Base-by-base conservation (phyloP, 2,797 vertebrate genomes). In the Esox lucius region DNA sequence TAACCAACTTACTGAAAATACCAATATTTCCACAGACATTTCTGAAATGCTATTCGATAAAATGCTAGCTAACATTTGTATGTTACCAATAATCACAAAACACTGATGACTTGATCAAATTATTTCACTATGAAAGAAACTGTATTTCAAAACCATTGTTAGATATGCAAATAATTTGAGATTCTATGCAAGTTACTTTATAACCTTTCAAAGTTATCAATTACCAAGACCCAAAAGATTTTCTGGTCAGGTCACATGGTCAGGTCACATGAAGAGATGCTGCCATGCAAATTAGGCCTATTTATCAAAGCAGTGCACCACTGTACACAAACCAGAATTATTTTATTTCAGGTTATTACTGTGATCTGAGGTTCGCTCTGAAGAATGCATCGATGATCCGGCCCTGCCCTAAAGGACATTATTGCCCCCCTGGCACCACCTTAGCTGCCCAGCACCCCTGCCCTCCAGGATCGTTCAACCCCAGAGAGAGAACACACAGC, bases 401-500 rank as follows among this genome's bases (percentile, higher is more conserved):
- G 81, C 93, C 93, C 0, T 98, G 97, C 82, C 95, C 94, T 0
- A 89, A 73, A 80, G 96, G 97, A 35, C 94, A 96, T 86, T 99
- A 95, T 84, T 99, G 97, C 83, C 96, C 95, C 15, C 70, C 79
- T 61, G 96, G 96, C 65, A 97, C 95, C 0, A 81, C 80, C 31
- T 48, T 87, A 49, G 90, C 94, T 72, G 91, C 90, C 66, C 93
- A 95, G 75, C 84, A 95, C 84, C 93, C 95, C 77, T 99, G 96
- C 79, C 96, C 97, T 0, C 56, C 77, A 0, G 95, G 96, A 67
- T 95, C 94, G 26, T 98, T 95, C 26, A 95, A 95, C 70, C 88
- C 94, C 1, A 89, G 74, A 51, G 86, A 89, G 71, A 90, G 75
- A 1, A 80, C 90, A 68, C 83, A 80, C 71, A 90, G 87, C 19